Conservation (phyloP, 2,888 invertebrate species). For the Hypomecis atomaria region DNA sequence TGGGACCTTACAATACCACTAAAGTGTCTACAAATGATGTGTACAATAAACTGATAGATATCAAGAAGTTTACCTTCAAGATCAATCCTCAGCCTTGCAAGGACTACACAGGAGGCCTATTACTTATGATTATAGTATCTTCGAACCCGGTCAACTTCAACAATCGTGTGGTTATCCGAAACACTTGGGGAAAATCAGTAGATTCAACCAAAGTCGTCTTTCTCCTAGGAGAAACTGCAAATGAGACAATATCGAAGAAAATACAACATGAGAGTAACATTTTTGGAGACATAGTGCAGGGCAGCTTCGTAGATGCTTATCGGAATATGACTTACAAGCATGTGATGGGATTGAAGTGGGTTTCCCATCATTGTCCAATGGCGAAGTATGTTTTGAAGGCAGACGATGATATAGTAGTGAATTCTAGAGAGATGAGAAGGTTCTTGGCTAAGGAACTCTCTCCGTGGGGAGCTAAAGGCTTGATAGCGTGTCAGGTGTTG, state of each 20-base stretch:
- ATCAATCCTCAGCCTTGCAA: conserved; percentile 85
- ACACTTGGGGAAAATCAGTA: conserved; percentile 88
- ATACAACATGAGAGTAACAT: conserved; percentile 83
- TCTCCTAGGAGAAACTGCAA: conserved; percentile 83
- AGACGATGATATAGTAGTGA: conserved; percentile 91
- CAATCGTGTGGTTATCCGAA: conserved; percentile 88
- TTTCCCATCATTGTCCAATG: conserved; percentile 87
- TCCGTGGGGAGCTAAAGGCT: conserved; percentile 84
- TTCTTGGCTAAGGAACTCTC: conserved; percentile 85
- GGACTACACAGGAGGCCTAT: conserved; percentile 65
- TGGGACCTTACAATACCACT: conserved; percentile 57
- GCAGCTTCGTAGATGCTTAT: conserved; percentile 90
- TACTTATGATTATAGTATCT: conserved; percentile 87
- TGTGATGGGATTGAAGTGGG: conserved; percentile 92
- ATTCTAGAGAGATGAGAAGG: conserved; percentile 85
- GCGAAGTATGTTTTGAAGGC: conserved; percentile 89
- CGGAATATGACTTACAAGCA: conserved; percentile 94
- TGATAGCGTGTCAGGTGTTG: conserved; percentile 87
- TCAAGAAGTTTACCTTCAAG: conserved; percentile 86
- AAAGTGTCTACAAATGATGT: conserved; percentile 50
- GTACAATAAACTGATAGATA: conserved; percentile 78
- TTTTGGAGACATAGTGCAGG: conserved; percentile 90
- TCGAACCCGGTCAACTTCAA: conserved; percentile 87
- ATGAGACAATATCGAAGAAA: conserved; percentile 52
- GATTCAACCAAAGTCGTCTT: conserved; percentile 86